Conservation (phyloP, 1,140 invertebrate species). For the Hypsibius dujardini region DNA sequence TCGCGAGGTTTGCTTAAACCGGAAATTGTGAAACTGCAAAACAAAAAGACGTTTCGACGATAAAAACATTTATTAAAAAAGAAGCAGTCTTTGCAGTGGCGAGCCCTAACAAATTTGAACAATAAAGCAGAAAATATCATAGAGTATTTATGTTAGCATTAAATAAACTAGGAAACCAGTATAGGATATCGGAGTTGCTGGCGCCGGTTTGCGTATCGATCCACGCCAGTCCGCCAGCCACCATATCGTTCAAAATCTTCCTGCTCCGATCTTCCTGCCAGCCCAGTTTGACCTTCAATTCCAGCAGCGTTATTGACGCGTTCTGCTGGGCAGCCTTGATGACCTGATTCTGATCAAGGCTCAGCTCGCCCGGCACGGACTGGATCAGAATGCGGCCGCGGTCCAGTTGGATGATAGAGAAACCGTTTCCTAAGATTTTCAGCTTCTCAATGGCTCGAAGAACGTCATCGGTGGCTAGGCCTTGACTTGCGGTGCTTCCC, state of each 20-base stretch:
- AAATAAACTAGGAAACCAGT: constrained; percentile 9
- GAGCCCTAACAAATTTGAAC: no score
- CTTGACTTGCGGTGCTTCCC: constrained; percentile 24
- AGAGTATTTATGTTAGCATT: no score
- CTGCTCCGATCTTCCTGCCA: constrained; percentile 31
- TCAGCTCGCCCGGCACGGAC: constrained; percentile 89
- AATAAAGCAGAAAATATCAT: no score
- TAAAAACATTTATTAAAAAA: no score
- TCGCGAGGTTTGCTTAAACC: no score
- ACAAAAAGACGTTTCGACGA: no score
- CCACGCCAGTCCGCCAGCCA: constrained; percentile 28
- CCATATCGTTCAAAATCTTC: constrained; percentile 28
- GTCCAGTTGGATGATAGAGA: constrained; percentile 64
- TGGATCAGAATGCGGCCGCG: constrained; percentile 60
- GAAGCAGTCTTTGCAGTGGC: no score
- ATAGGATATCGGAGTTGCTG: neutral
- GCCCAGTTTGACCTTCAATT: constrained; percentile 26
- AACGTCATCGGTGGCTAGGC: constrained; percentile 60
- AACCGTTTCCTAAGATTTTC: constrained; percentile 82
- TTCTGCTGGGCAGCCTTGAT: constrained; percentile 58
- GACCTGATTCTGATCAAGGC: constrained; percentile 80
- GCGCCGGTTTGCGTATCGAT: constrained; percentile 26
- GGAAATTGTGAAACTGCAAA: no score
- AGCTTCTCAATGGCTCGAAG: constrained; percentile 80
- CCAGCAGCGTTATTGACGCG: constrained; percentile 37